Conservation (phyloP, 2,797 vertebrate genomes). For the Enteromius argenteus region DNA sequence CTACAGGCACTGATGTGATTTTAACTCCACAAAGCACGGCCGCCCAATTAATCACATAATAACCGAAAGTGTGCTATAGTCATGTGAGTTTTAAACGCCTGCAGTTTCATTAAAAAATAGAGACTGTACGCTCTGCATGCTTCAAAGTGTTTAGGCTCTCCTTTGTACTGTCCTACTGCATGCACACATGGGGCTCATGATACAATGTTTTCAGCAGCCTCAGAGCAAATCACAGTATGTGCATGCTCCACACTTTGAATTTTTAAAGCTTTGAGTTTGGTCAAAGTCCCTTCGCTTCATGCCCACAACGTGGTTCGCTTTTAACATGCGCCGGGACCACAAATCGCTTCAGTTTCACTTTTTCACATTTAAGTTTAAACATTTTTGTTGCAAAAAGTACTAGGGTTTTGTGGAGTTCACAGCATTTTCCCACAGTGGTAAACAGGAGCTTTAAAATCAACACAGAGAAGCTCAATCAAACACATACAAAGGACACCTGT, state of each 20-base stretch:
- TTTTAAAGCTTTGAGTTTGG: constrained; percentile 22
- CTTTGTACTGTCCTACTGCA: constrained; percentile 29
- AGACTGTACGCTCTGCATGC: neutral
- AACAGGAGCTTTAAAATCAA: neutral
- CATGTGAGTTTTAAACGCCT: constrained; percentile 16
- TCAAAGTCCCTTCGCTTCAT: constrained; percentile 19
- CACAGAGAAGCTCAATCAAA: neutral
- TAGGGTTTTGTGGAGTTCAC: neutral
- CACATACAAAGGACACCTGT: neutral
- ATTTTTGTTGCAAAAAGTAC: neutral
- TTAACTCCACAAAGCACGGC: neutral
- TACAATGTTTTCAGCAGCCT: constrained; percentile 10
- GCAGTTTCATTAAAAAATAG: neutral
- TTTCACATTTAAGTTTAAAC: neutral
- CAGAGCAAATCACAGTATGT: neutral
- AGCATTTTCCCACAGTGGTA: neutral
- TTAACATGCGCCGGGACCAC: neutral
- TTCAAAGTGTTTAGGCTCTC: constrained; percentile 6
- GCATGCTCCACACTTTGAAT: neutral
- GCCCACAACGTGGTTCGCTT: neutral
- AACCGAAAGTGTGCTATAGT: neutral
- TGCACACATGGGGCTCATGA: constrained; percentile 12
- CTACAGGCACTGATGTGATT: constrained; percentile 9
- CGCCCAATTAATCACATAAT: neutral
- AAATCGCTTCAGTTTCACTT: neutral